phyloP scores from a whole-genome alignment of 2,888 invertebrate genomes.

The Perizoma flavofasciatum region DNA sequence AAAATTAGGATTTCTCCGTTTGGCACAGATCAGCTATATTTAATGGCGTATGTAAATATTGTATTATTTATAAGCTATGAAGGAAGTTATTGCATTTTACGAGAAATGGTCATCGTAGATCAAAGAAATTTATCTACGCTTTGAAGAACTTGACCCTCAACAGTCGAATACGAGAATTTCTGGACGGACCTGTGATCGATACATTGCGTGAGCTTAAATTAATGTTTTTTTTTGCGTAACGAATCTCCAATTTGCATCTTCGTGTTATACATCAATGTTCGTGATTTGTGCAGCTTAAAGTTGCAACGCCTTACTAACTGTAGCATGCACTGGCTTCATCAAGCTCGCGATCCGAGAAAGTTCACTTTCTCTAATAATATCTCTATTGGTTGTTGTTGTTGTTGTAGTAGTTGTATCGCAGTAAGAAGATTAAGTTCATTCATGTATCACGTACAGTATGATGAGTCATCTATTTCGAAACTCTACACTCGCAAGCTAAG shows the following conservation, averaged over 20 bases:
- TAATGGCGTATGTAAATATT: neutral
- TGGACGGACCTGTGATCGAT: conserved; percentile 23
- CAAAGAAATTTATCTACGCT: conserved; percentile 14
- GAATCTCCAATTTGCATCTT: conserved; percentile 31
- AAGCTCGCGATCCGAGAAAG: conserved; percentile 64
- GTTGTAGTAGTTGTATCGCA: conserved; percentile 38
- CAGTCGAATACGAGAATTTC: conserved; percentile 36
- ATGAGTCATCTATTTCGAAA: conserved; percentile 35
- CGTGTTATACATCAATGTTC: conserved; percentile 9
- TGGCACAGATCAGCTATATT: conserved; percentile 5
- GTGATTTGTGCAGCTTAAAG: conserved; percentile 34
- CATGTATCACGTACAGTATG: conserved; percentile 25
- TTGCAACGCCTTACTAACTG: conserved; percentile 35
- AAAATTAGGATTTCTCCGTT: conserved; percentile 16
- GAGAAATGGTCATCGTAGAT: conserved; percentile 26
- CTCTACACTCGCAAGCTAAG: conserved; percentile 8
- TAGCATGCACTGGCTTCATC: conserved; percentile 48
- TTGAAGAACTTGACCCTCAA: conserved; percentile 37
- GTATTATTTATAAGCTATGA: conserved; percentile 1
- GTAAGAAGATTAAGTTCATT: conserved; percentile 34
- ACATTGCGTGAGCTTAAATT: conserved; percentile 26
- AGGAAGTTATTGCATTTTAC: conserved; percentile 18
- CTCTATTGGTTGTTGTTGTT: conserved; percentile 43
- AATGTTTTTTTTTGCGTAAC: conserved; percentile 34
- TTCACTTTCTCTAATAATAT: conserved; percentile 64